Evolutionary conservation across 1,140 invertebrate species (phyloP).

Genomic region (Adoxophyes honmai): DNA sequence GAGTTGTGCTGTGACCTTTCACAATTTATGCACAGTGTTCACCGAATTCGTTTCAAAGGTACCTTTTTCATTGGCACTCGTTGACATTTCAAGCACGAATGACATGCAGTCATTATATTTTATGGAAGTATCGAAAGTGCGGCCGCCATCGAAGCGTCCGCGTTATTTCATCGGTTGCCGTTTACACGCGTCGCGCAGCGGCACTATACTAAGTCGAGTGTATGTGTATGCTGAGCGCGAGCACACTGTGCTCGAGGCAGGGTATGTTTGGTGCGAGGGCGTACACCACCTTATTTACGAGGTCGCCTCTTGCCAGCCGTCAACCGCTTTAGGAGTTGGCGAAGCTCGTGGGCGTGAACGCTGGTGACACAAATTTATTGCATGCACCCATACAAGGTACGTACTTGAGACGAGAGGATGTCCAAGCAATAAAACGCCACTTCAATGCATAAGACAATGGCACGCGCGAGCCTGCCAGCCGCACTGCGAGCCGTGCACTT

Average conservation of each 20-base stretch:
- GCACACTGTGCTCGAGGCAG: slow-evolving; percentile 5
- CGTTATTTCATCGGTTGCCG: not conserved
- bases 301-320: slow-evolving; percentile 37
- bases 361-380: slow-evolving; percentile 46
- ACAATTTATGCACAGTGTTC: too few relatives aligned
- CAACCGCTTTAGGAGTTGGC: slow-evolving; percentile 53
- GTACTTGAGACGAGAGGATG: slow-evolving; percentile 28
- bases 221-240: not conserved
- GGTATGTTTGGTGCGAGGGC: not conserved
- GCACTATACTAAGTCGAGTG: slow-evolving; percentile 4
- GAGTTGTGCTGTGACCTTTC: too few relatives aligned
- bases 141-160: not conserved
- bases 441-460: slow-evolving; percentile 39
- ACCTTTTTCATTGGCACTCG: too few relatives aligned
- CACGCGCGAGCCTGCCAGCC: slow-evolving; percentile 14
- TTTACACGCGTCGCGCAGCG: not conserved
- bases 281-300: slow-evolving; percentile 48
- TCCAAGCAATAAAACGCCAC: slow-evolving; percentile 46
- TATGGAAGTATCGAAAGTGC: not conserved
- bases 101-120: slow-evolving; percentile 1
- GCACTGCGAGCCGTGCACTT: slow-evolving; percentile 23
- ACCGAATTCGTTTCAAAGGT: too few relatives aligned
- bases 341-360: slow-evolving; percentile 44
- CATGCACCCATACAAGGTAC: slow-evolving; percentile 30
- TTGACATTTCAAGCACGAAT: not conserved